Evolutionary conservation across 1,140 invertebrate genomes (phyloP), one percentile per base, ranked within the genome.

Genomic region (Leptonema lineaticorne): DNA sequence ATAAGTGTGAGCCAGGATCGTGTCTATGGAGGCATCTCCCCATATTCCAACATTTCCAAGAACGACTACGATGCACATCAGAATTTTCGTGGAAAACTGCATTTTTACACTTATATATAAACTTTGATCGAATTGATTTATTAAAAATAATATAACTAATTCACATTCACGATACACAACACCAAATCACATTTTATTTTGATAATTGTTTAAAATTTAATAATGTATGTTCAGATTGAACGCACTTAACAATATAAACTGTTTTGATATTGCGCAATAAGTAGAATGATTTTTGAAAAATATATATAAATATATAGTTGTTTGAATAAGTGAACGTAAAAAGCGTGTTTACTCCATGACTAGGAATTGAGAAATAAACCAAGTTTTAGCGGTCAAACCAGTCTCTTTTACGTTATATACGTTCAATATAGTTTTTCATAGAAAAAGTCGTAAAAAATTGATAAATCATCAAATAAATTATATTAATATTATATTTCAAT

Each of bases 21-120:
- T 68, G 24, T 69, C 71, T 26, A 73, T 73, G n/a, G 71, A 73
- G 1, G 65, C 65, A 50, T 73, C 65, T 64, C 71, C 71, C 71
- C 71, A 73, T 41, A 73, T 68, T 37, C 71, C 64, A 28, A 48
- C 68, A 65, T 73, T 69, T 48, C 59, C 68, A 14, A 73, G 62
- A 45, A 73, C 65, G 53, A 33, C 68, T 3, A 67, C 50, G 26
- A 73, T n/a, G 56, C 71, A 73, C 18, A 73, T 18, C 5, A 73
- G 48, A 20, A 73, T 37, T 57, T 64, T 73, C 5, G 64, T 65
- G 20, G 68, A 69, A 27, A 68, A 24, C 33, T 46, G 50, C 71
- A 73, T 73, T 50, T 48, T 64, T 46, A 46, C 14, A 57, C 14
- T 22, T 28, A n/a, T n/a, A n/a, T n/a, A n/a, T n/a, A n/a, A n/a